Percentiles rank a stretch among this genome's conserved stretches.
Conservation (phyloP, 2,113 vertebrate species). For the Centrocercus urophasianus region DNA sequence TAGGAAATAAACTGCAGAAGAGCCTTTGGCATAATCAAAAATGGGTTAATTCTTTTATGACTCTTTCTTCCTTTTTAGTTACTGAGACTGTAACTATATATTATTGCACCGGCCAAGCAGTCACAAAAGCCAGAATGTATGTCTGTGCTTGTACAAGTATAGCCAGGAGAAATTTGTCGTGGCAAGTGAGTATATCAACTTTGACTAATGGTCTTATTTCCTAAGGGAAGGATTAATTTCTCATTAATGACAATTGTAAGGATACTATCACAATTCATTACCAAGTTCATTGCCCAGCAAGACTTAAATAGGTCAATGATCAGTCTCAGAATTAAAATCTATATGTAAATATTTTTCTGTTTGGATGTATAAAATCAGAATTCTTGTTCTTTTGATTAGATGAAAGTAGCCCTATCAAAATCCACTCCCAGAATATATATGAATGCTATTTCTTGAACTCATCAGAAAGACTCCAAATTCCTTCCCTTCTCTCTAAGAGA, state of each 20-base stretch:
- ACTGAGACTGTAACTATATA: background rate
- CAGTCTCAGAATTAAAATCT: background rate
- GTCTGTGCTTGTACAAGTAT: background rate
- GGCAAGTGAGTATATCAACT: background rate
- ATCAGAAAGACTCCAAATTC: background rate
- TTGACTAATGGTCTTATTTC: slow-evolving; percentile 47
- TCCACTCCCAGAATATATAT: background rate
- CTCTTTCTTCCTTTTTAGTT: slow-evolving; percentile 22
- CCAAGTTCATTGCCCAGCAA: background rate
- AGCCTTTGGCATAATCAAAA: background rate
- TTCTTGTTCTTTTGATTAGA: background rate
- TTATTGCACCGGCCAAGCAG: background rate
- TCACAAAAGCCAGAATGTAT: slow-evolving; percentile 11
- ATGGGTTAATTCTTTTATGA: slow-evolving; percentile 13
- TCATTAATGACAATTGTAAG: slow-evolving; percentile 32
- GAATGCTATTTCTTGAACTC: background rate
- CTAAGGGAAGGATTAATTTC: slow-evolving; percentile 48
- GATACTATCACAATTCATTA: slow-evolving; percentile 45
- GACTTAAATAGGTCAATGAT: background rate
- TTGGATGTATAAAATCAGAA: background rate
- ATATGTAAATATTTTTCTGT: background rate
- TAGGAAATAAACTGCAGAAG: background rate
- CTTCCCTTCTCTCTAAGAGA: background rate
- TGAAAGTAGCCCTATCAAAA: background rate
- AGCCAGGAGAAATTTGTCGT: slow-evolving; percentile 37